These are phyloP conservation scores for Gracilinanus agilis DNA, from an alignment of 2,113 vertebrate species.

Conservation along the genomic window DNA sequence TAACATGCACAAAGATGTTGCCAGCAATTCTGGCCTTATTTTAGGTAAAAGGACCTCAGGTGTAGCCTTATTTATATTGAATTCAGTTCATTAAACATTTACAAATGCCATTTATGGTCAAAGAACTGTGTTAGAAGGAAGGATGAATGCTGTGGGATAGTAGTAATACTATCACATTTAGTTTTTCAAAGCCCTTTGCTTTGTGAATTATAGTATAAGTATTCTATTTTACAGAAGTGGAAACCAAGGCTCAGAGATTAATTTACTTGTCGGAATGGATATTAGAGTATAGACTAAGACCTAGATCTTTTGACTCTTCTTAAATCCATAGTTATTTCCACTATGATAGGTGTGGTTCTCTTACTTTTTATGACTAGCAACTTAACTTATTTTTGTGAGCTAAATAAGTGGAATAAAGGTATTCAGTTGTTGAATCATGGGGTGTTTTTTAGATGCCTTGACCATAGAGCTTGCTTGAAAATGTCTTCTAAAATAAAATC, in stretches of 20 bases:
- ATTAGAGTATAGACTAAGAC: background rate
- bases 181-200: background rate
- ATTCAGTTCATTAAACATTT: background rate
- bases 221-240: background rate
- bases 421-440: background rate
- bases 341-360: background rate
- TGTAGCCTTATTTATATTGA: background rate
- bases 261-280: background rate
- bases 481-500: background rate
- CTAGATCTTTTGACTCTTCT: background rate
- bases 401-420: too few relatives aligned
- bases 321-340: background rate
- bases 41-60: background rate
- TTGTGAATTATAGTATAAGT: background rate
- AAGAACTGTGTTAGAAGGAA: background rate
- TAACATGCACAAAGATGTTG: constrained; percentile 23
- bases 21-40: constrained; percentile 10
- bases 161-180: background rate
- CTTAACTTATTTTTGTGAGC: too few relatives aligned
- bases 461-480: background rate
- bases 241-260: background rate
- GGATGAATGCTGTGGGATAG: background rate
- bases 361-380: background rate
- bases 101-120: background rate
- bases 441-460: background rate